Conservation (phyloP, 2,113 vertebrate genomes). For the Lonchura striata region DNA sequence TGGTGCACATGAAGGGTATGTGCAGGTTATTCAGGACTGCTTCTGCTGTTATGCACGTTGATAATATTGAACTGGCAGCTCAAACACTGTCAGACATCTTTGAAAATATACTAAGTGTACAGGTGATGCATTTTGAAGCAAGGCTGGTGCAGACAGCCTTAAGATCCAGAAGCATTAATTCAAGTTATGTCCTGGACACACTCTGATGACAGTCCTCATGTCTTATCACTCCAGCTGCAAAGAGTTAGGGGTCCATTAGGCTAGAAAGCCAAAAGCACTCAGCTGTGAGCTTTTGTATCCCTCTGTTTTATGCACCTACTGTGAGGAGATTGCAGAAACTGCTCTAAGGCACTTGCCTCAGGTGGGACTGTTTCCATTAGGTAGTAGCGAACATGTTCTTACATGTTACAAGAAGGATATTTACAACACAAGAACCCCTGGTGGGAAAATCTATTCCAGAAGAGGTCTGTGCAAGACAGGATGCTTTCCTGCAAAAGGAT, state of each 20-base stretch:
- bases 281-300: not conserved
- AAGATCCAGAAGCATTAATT: not conserved
- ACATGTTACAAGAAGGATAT: not conserved
- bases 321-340: not conserved
- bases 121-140: not conserved
- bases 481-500: not conserved
- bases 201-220: not conserved
- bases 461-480: not conserved
- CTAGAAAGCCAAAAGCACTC: not conserved
- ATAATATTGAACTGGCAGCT: not conserved
- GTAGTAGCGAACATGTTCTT: not conserved
- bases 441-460: not conserved
- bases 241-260: not conserved
- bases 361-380: not conserved
- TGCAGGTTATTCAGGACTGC: not conserved
- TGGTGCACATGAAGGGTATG: not conserved
- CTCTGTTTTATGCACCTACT: not conserved
- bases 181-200: not conserved
- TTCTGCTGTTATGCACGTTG: not conserved
- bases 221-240: not conserved
- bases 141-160: not conserved
- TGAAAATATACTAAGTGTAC: not conserved
- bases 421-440: not conserved
- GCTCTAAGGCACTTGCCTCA: not conserved
- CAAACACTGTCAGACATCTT: not conserved